Base-by-base conservation (phyloP, 2,888 invertebrate species). In the Julus scandinavius region DNA sequence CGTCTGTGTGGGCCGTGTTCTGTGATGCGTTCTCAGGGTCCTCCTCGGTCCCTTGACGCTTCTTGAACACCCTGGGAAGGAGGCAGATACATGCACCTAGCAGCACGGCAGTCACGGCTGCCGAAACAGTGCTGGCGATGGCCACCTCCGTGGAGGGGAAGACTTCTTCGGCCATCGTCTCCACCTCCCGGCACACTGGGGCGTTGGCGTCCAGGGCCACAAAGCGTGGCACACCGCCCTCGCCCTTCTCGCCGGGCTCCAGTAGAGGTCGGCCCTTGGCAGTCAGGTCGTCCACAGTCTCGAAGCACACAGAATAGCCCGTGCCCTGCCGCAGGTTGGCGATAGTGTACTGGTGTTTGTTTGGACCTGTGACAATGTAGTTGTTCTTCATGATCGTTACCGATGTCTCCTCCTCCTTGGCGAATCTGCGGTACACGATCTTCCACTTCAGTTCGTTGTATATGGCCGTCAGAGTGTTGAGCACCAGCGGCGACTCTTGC, bases 141-240 rank as follows among this genome's bases (percentile, higher is more conserved):
- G 90, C 90, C 6, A 90, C 90, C 87, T 90, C 90, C n/a, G 90
- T 87, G 6, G 88, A 86, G 11, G 90, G 89, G 54, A 90, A 89
- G 15, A 88, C 88, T 17, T 88, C 86, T 49, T 89, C 89, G 38
- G 87, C 88, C 9, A 87, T 85, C 2, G 90, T 90, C 7, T 89
- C 87, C 49, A 90, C 88, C 41, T 90, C 89, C 17, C 89, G 88
- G 40, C 90, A 88, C n/a, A 86, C 86, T 3, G 54, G 38, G n/a
- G 20, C 86, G 85, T 88, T 40, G 29, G 38, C 45, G 29, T 88
- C 88, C 38, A 88, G 58, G 13, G 85, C 85, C 50, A 88, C 88
- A 6, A 40, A 86, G 15, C 50, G 15, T 5, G 88, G 84, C 40
- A 45, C 29, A 6, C 41, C 80, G 1, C 86, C 86, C 20, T 54